Conservation (phyloP, 2,113 vertebrate genomes). For the Caranx melampygus region DNA sequence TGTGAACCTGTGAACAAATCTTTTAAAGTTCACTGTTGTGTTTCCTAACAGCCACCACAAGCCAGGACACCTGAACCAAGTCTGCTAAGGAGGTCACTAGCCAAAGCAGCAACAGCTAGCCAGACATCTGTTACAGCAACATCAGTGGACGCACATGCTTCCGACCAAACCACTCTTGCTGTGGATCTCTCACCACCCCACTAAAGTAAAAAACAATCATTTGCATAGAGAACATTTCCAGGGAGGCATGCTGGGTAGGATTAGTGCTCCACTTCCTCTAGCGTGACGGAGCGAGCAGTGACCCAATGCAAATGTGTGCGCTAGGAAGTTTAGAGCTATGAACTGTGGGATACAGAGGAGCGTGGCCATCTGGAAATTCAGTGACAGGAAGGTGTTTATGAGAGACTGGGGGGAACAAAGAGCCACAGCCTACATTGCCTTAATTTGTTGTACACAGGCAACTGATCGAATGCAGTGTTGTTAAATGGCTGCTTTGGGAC, state of each 20-base stretch:
- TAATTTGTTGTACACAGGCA: constrained; percentile 63
- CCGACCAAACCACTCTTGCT: constrained; percentile 22
- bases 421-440: constrained; percentile 63
- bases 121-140: constrained; percentile 12
- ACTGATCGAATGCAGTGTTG: constrained; percentile 48
- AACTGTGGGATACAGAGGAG: constrained; percentile 64
- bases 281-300: constrained; percentile 75
- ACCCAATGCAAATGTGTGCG: constrained; percentile 78
- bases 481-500: constrained; percentile 37
- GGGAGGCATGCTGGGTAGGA: constrained; percentile 71
- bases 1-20: constrained; percentile 71
- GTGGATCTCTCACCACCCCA: background rate
- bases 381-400: constrained; percentile 73
- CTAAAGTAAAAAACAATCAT: constrained; percentile 39
- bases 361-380: constrained; percentile 81
- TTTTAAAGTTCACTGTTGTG: constrained; percentile 68
- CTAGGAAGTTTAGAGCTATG: constrained; percentile 69
- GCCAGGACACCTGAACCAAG: constrained; percentile 34
- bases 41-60: constrained; percentile 52
- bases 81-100: constrained; percentile 41
- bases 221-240: constrained; percentile 71
- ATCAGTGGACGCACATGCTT: constrained; percentile 14
- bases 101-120: constrained; percentile 21
- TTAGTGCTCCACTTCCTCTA: constrained; percentile 68
- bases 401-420: constrained; percentile 60